These are phyloP conservation scores for Agrochola circellaris DNA, from an alignment of 2,888 invertebrate genomes.

Conservation along the genomic window DNA sequence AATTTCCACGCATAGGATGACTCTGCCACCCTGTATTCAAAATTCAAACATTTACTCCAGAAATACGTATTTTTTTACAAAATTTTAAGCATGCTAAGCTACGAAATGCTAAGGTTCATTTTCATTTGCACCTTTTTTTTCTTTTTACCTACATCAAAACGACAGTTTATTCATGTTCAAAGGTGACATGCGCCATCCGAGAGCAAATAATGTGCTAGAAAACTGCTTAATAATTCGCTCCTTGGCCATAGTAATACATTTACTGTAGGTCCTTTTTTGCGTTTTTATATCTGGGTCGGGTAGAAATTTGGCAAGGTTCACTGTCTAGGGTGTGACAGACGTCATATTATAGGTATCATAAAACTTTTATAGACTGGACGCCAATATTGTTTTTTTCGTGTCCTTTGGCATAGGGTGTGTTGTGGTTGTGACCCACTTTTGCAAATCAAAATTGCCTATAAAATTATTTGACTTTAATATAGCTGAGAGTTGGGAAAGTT, in stretches of 20 bases:
- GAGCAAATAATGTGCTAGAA: background rate
- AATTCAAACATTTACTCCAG: too few species aligned
- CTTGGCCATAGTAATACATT: background rate
- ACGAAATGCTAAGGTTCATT: too few species aligned
- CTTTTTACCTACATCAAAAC: background rate
- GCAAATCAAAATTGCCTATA: background rate
- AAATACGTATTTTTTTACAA: too few species aligned
- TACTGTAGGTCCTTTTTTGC: background rate
- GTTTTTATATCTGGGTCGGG: conserved; percentile 4
- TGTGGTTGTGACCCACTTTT: conserved; percentile 4
- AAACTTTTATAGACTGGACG: conserved; percentile 1
- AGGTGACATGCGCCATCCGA: background rate
- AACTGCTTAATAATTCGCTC: background rate
- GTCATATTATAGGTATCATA: background rate
- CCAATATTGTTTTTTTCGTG: conserved; percentile 4
- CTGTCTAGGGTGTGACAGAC: conserved; percentile 1
- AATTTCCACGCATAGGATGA: too few species aligned
- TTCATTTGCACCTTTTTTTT: too few species aligned
- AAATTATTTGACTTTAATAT: background rate
- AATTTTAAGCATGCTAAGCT: too few species aligned
- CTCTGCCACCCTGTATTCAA: too few species aligned
- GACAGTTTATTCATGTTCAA: background rate
- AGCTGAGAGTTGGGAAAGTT: too few species aligned
- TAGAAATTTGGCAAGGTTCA: background rate
- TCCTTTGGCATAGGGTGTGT: background rate